Percentiles rank a stretch among this genome's conserved stretches.
Conservation (phyloP, 2,797 vertebrate genomes). For the Tenualosa ilisha region DNA sequence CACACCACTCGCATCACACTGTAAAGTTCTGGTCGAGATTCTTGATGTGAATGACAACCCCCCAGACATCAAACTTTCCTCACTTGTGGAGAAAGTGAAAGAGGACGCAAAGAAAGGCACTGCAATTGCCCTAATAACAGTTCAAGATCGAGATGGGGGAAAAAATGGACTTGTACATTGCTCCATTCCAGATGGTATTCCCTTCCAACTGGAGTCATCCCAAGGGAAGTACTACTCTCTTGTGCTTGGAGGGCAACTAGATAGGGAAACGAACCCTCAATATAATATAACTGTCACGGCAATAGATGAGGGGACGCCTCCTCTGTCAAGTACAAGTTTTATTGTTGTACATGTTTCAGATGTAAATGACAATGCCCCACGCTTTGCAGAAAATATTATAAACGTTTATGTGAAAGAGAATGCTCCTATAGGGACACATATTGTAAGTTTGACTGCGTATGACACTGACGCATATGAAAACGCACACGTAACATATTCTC, state of each 20-base stretch:
- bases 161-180: slow-evolving; percentile 57
- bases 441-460: slow-evolving; percentile 63
- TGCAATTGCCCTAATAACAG: slow-evolving; percentile 55
- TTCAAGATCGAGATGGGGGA: slow-evolving; percentile 59
- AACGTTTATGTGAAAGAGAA: slow-evolving; percentile 77
- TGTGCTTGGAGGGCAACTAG: slow-evolving; percentile 45
- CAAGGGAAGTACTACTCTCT: slow-evolving; percentile 56
- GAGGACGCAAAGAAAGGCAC: slow-evolving; percentile 69
- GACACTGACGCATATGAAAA: slow-evolving; percentile 70
- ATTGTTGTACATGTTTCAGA: slow-evolving; percentile 66
- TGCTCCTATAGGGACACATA: slow-evolving; percentile 61
- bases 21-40: slow-evolving; percentile 63
- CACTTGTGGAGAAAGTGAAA: slow-evolving; percentile 66
- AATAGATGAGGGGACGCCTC: slow-evolving; percentile 58
- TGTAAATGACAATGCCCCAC: slow-evolving; percentile 76
- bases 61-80: slow-evolving; percentile 72
- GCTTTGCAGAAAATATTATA: slow-evolving; percentile 60
- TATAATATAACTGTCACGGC: slow-evolving; percentile 58
- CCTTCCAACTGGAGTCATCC: slow-evolving; percentile 51
- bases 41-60: slow-evolving; percentile 56
- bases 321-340: slow-evolving; percentile 60
- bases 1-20: slow-evolving; percentile 61
- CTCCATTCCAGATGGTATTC: slow-evolving; percentile 35
- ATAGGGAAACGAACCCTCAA: slow-evolving; percentile 47
- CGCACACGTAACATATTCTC: slow-evolving; percentile 63